Evolutionary conservation across 2,888 invertebrate genomes (phyloP), one percentile per base, ranked within the genome.

Genomic region (Gisinianus flammeolus): DNA sequence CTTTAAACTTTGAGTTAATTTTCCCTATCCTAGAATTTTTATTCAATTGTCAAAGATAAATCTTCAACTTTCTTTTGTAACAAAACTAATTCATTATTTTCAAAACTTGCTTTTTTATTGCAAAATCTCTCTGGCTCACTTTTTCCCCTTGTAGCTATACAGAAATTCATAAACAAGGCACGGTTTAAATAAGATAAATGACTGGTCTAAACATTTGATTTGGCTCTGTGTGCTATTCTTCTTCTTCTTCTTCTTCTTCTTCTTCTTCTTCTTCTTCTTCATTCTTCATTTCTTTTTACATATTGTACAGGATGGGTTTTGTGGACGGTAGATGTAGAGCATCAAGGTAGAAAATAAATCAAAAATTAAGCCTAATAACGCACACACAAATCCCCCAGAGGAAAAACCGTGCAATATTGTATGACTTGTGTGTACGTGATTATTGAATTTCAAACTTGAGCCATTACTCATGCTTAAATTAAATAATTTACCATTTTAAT

Each of bases 11-110:
- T n/a, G n/a, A n/a, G n/a, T n/a, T n/a, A n/a, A n/a, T n/a, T n/a
- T n/a, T n/a, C n/a, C n/a, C n/a, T n/a, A n/a, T n/a, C n/a, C n/a
- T n/a, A n/a, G n/a, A n/a, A n/a, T n/a, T n/a, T n/a, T n/a, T n/a
- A n/a, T n/a, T n/a, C n/a, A n/a, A n/a, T n/a, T n/a, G n/a, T n/a
- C n/a, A n/a, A n/a, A n/a, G n/a, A n/a, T n/a, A n/a, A n/a, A n/a
- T n/a, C n/a, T n/a, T n/a, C n/a, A n/a, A n/a, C n/a, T n/a, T n/a
- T n/a, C n/a, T n/a, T n/a, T n/a, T n/a, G n/a, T n/a, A n/a, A n/a
- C n/a, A n/a, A n/a, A n/a, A n/a, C n/a, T n/a, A 4, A 28, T 30
- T 58, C 31, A 35, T 69, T 68, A 67, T 74, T 67, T 62, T 62
- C 26, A 22, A 26, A 22, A 12, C 22, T 52, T 16, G 52, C 52